These are phyloP conservation scores for Syngnathus acus DNA, from an alignment of 2,797 vertebrate genomes.

Conservation along the genomic window DNA sequence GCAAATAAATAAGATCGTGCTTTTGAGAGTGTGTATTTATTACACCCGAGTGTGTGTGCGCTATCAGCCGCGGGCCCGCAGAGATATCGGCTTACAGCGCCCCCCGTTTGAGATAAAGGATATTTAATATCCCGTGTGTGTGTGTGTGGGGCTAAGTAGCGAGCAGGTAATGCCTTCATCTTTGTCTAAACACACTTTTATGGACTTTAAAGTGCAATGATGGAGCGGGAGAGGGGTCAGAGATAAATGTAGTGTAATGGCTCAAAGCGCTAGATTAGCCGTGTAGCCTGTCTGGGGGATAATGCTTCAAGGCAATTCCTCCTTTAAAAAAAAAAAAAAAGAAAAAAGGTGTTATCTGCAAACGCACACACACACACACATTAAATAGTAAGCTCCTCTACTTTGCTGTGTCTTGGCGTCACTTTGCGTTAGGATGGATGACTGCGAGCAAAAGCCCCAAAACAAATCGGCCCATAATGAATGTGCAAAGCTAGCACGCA, in stretches of 20 bases:
- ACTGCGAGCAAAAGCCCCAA: background rate
- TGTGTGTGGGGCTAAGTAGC: constrained; percentile 66
- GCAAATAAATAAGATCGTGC: constrained; percentile 66
- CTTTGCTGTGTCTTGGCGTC: constrained; percentile 65
- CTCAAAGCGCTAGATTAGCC: constrained; percentile 75
- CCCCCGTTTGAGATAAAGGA: constrained; percentile 80
- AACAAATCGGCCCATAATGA: constrained; percentile 43
- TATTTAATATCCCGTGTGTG: constrained; percentile 79
- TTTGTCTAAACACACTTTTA: constrained; percentile 81
- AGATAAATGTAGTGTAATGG: constrained; percentile 79
- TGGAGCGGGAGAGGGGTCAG: constrained; percentile 74
- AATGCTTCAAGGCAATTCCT: constrained; percentile 76
- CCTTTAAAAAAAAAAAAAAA: constrained; percentile 47
- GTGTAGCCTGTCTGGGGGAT: constrained; percentile 74
- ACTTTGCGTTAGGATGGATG: constrained; percentile 71
- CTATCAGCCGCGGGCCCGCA: constrained; percentile 71
- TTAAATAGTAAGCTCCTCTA: constrained; percentile 70
- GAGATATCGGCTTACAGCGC: constrained; percentile 78
- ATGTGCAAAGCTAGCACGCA: constrained; percentile 59
- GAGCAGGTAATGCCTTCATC: constrained; percentile 76
- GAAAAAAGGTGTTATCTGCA: constrained; percentile 17
- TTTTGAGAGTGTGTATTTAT: constrained; percentile 78
- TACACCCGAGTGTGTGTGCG: constrained; percentile 66
- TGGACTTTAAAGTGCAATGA: constrained; percentile 76
- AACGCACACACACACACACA: constrained; percentile 51